Conservation (phyloP, 2,113 vertebrate species). For the Bambusicola thoracicus region DNA sequence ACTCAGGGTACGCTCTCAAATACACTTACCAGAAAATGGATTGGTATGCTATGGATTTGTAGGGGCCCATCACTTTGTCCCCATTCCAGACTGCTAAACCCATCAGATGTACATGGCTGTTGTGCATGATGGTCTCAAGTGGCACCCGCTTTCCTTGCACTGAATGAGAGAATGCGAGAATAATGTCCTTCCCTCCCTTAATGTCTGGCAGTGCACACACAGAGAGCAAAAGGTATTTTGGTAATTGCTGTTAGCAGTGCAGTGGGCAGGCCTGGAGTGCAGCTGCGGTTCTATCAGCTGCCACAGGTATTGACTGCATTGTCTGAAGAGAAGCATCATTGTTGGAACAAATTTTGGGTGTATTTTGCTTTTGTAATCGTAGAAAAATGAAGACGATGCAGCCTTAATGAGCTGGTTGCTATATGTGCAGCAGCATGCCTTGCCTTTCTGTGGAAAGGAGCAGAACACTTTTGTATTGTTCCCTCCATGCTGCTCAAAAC, state of each 20-base stretch:
- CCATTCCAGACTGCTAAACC: constrained; percentile 89
- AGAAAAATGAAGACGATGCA: background rate
- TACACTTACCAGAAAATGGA: background rate
- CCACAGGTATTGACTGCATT: background rate
- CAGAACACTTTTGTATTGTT: fast-evolving
- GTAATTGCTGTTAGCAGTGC: background rate
- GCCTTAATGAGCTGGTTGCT: background rate
- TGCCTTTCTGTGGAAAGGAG: background rate
- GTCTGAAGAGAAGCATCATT: background rate
- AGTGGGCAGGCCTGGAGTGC: background rate
- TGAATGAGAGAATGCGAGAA: constrained; percentile 45
- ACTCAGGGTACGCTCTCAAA: background rate
- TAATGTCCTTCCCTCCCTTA: background rate
- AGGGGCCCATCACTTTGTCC: background rate
- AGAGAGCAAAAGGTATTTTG: background rate
- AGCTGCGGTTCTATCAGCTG: background rate
- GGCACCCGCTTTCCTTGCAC: constrained; percentile 82
- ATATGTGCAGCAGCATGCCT: background rate
- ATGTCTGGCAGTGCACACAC: background rate
- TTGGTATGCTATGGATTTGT: background rate
- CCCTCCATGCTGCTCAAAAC: fast-evolving
- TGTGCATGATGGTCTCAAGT: constrained; percentile 85
- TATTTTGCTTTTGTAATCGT: background rate
- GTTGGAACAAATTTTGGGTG: background rate
- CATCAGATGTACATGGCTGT: constrained; percentile 81